phyloP scores from a whole-genome alignment of 2,888 invertebrate genomes.

The Drosophila picticornis region DNA sequence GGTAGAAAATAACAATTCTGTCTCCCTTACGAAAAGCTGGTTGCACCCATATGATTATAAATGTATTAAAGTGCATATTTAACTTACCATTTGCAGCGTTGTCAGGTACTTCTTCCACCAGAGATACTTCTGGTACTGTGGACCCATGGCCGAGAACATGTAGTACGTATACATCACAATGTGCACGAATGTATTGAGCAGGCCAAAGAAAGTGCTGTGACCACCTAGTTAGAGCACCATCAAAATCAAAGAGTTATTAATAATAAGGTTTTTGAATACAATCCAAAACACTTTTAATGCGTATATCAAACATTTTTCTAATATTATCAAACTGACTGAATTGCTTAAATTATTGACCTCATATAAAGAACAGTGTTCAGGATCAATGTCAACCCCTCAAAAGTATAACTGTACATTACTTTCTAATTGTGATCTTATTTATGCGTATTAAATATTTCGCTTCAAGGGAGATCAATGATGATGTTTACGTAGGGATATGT shows the following conservation, averaged over 20 bases:
- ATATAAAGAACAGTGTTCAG: background rate
- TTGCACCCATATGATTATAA: background rate
- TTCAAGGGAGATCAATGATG: accelerated
- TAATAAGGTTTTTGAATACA: no score
- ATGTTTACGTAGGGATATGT: background rate
- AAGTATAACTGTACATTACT: background rate
- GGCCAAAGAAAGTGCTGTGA: conserved; percentile 97
- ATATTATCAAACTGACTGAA: background rate
- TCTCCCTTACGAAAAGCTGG: background rate
- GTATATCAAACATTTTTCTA: background rate
- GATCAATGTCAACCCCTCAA: background rate
- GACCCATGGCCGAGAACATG: conserved; percentile 95
- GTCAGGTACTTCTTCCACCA: conserved; percentile 99
- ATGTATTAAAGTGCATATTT: background rate
- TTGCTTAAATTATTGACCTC: background rate
- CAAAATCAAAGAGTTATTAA: background rate
- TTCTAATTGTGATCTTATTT: background rate
- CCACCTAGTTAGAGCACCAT: conserved; percentile 88
- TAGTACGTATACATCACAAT: conserved; percentile 98
- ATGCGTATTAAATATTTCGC: background rate
- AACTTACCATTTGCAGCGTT: conserved; percentile 93
- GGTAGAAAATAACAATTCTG: background rate
- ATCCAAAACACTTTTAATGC: background rate
- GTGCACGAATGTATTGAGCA: conserved; percentile 98
- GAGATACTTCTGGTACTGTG: conserved; percentile 92